Percentiles rank a stretch among this genome's conserved stretches.
Conservation (phyloP, 2,797 vertebrate genomes). For the Synanceia verrucosa region DNA sequence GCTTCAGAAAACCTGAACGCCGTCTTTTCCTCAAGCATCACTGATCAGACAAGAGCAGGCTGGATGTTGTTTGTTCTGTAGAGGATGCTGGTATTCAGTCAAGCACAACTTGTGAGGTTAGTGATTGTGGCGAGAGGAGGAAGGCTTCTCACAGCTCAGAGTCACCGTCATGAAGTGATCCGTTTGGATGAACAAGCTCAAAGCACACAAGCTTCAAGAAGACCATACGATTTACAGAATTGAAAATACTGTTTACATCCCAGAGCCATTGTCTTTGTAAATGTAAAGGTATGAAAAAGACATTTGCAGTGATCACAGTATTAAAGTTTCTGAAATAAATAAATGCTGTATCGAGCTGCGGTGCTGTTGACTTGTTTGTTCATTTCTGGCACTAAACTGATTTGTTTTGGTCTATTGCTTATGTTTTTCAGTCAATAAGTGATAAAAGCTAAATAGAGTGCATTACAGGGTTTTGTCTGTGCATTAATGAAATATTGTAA, state of each 20-base stretch:
- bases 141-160: conserved; percentile 27
- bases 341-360: conserved; percentile 64
- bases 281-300: conserved; percentile 81
- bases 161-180: conserved; percentile 13
- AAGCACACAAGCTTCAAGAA: conserved; percentile 63
- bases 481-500: neutral
- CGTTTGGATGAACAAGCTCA: conserved; percentile 13
- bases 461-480: neutral
- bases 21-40: conserved; percentile 9
- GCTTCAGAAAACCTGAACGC: neutral
- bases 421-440: neutral
- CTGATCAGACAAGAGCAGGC: conserved; percentile 28
- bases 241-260: conserved; percentile 80
- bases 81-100: conserved; percentile 25
- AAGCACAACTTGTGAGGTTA: conserved; percentile 26
- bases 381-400: neutral
- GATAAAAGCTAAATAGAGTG: neutral
- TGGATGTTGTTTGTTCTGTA: conserved; percentile 17
- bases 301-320: conserved; percentile 85
- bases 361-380: conserved; percentile 36
- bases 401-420: neutral
- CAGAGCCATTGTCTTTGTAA: conserved; percentile 83
- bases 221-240: conserved; percentile 51
- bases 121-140: conserved; percentile 25
- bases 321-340: conserved; percentile 86